phyloP scores from a whole-genome alignment of 2,888 invertebrate species.

The Drosophila mercatorum region DNA sequence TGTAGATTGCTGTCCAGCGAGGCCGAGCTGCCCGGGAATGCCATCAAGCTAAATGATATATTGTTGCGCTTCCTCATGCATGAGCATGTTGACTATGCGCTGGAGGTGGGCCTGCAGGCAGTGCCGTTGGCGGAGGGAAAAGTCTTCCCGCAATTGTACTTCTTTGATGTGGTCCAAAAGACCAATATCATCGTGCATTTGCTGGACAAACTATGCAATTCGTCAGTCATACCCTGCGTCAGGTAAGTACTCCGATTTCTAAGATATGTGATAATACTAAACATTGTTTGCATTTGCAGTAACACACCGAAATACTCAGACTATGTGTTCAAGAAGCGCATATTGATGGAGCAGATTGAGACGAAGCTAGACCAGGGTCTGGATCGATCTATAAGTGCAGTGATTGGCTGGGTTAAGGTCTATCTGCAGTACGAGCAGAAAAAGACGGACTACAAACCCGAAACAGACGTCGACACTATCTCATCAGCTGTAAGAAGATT shows the following conservation, averaged over 20 bases:
- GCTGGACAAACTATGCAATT: slow-evolving; percentile 96
- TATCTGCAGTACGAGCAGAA: slow-evolving; percentile 97
- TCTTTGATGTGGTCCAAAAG: slow-evolving; percentile 96
- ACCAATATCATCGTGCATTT: slow-evolving; percentile 96
- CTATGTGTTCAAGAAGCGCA: slow-evolving; percentile 93
- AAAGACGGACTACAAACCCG: slow-evolving; percentile 96
- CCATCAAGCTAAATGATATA: slow-evolving; percentile 92
- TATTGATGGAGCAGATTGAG: slow-evolving; percentile 94
- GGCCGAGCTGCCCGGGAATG: slow-evolving; percentile 91
- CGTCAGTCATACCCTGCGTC: slow-evolving; percentile 94
- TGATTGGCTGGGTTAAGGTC: slow-evolving; percentile 95
- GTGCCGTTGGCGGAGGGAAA: slow-evolving; percentile 96
- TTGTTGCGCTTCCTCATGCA: slow-evolving; percentile 92
- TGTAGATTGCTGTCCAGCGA: slow-evolving; percentile 93
- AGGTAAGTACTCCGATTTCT: slow-evolving; percentile 87
- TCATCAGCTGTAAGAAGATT: slow-evolving; percentile 89
- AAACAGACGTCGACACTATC: slow-evolving; percentile 93
- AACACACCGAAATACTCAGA: slow-evolving; percentile 95
- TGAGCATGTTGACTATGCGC: slow-evolving; percentile 98
- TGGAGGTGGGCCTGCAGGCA: slow-evolving; percentile 95
- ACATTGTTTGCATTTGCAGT: slow-evolving; percentile 84
- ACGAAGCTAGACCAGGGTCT: slow-evolving; percentile 95
- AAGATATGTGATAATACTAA: background rate
- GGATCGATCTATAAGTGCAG: slow-evolving; percentile 93
- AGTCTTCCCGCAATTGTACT: slow-evolving; percentile 94